phyloP scores from a whole-genome alignment of 2,888 invertebrate genomes.

The Tenthredo mesomela region DNA sequence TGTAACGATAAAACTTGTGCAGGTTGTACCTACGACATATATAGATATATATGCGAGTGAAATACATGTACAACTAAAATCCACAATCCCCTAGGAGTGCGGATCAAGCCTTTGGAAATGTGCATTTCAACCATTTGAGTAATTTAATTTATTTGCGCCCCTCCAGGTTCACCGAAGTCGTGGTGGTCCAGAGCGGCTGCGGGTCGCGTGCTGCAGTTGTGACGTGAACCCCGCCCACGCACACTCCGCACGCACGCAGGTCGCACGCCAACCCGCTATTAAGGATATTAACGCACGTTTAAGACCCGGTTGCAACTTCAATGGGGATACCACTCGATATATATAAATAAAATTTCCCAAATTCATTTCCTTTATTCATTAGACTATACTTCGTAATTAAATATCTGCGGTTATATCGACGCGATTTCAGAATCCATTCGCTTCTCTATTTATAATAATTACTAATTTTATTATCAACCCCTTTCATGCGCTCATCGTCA shows the following conservation, averaged over 20 bases:
- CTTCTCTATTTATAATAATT: not conserved
- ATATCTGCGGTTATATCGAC: not conserved
- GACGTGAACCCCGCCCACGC: constrained; percentile 64
- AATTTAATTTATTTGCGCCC: constrained; percentile 48
- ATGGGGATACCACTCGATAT: not conserved
- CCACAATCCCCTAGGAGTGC: constrained; percentile 1
- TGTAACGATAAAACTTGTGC: not conserved
- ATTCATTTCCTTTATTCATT: not conserved
- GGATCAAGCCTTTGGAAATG: constrained; percentile 11
- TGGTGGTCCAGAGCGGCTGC: constrained; percentile 49
- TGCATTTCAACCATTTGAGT: constrained; percentile 35
- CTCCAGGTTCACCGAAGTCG: constrained; percentile 30
- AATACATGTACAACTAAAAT: not conserved
- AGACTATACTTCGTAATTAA: not conserved
- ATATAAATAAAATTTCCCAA: not conserved
- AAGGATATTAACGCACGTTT: constrained; percentile 74
- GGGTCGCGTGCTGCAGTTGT: constrained; percentile 61
- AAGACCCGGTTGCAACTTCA: constrained; percentile 54
- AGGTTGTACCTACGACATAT: not conserved
- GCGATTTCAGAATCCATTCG: not conserved
- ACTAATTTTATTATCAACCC: not conserved
- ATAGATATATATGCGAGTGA: not conserved
- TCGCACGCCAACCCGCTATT: constrained; percentile 74
- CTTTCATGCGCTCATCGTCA: not conserved
- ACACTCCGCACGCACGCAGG: constrained; percentile 57